Conservation (phyloP, 2,888 invertebrate genomes). For the Parelbella ahira region DNA sequence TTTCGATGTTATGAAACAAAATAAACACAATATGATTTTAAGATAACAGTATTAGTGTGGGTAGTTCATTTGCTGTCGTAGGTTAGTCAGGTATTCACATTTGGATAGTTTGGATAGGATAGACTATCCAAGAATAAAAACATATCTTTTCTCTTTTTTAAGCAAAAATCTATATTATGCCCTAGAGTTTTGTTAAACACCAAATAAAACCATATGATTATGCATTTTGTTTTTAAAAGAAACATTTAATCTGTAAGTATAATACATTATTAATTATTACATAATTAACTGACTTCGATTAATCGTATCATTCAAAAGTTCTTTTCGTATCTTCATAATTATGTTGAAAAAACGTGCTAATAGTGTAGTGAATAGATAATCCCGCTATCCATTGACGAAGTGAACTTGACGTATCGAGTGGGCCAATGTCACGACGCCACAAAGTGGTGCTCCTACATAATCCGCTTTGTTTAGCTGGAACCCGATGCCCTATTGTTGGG, state of each 20-base stretch:
- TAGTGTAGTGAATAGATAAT: conserved; percentile 20
- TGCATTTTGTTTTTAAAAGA: too few species aligned
- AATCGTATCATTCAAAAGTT: too few species aligned
- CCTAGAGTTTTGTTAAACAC: too few species aligned
- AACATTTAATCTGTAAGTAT: too few species aligned
- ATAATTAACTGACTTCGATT: too few species aligned
- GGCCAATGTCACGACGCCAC: conserved; percentile 13
- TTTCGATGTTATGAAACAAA: conserved; percentile 14
- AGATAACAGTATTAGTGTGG: conserved; percentile 4
- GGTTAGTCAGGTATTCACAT: not conserved
- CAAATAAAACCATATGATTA: too few species aligned
- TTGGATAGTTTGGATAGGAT: too few species aligned
- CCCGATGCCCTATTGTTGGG: conserved; percentile 20
- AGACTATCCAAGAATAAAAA: too few species aligned
- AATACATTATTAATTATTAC: too few species aligned
- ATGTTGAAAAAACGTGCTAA: conserved; percentile 9
- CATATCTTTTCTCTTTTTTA: too few species aligned
- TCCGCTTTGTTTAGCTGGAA: conserved; percentile 23
- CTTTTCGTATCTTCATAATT: too few species aligned
- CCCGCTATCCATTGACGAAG: conserved; percentile 17
- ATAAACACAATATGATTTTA: conserved; percentile 14
- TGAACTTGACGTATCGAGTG: conserved; percentile 25
- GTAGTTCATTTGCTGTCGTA: not conserved
- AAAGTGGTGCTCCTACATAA: conserved; percentile 8
- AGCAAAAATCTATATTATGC: too few species aligned